Base-by-base conservation (phyloP, 2,797 vertebrate species). In the Diplodus puntazzo region DNA sequence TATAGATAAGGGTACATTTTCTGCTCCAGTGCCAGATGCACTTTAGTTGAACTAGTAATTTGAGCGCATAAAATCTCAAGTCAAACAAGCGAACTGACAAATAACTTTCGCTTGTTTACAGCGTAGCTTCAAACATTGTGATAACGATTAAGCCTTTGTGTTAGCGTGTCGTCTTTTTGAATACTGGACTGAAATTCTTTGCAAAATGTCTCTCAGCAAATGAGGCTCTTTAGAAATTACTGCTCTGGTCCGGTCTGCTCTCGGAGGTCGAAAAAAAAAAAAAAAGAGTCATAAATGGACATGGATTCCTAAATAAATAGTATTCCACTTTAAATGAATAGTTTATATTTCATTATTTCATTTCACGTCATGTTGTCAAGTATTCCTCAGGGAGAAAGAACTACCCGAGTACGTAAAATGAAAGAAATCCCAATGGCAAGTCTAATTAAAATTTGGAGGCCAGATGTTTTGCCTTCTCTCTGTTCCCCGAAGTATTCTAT, bases 401-500 rank as follows among this genome's bases (percentile, higher is more conserved):
- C 83, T 83, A 84, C 79, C 82, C 82, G 25, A 77, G 80, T 83
- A 75, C 70, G 71, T 88, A 83, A 93, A 92, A 87, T 84, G 89
- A 88, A 93, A 93, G 88, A 93, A 93, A 90, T 94, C 94, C 92
- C 92, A 87, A 66, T 84, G 89, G 93, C 92, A 88, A 88, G 74
- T 90, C 86, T 95, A 95, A 95, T 95, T 95, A 95, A 95, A 95
- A 95, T 89, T 89, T 89, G 77, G 87, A 93, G 94, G 92, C 94
- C 93, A 96, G 94, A 95, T 96, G 95, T 94, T 95, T 93, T 94
- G 92, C 93, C 87, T 93, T 90, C 82, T 90, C 88, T 91, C 81
- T 88, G 92, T 90, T 91, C 94, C 93, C 94, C 30, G 77, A 89
- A 81, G 93, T 86, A 81, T 90, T 82, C 74, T 62, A 79, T 94